Base-by-base conservation (phyloP, 2,113 vertebrate genomes). In the Parotia lawesii region DNA sequence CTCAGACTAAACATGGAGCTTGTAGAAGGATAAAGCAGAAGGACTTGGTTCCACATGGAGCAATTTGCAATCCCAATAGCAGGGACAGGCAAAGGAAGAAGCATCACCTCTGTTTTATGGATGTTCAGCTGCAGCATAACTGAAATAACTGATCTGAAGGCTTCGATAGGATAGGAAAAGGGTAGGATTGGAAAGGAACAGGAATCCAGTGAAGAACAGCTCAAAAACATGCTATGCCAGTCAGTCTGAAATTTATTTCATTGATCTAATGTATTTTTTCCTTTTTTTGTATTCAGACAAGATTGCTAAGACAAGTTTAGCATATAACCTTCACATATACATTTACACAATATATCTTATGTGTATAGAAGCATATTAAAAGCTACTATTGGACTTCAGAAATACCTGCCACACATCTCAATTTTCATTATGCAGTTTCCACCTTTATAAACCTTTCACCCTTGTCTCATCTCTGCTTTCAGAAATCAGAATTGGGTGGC, bases 1-100 rank as follows among this genome's bases (percentile, higher is more conserved):
- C 20, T 58, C 3, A 3, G 22, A 66, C 27, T 71, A 37, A 85
- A 81, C 28, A 58, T 1, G 0, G 0, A 71, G 23, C 10, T 45
- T 84, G n/a, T 20, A 72, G 50, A 65, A 65, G 31, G 23, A 62
- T 33, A 27, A 76, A 84, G 33, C 35, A 76, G 45, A 16, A 73
- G 16, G 15, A 57, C 24, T 16, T 56, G 60, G 13, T 64, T 51
- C 23, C 27, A 27, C 28, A 18, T 33, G 31, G 19, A 73, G n/a
- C 35, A 74, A 24, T 13, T 65, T 80, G 6, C 19, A 84, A 40
- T 65, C n/a, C 23, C 25, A 40, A 16, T 4, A 86, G 9, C 38
- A 72, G 54, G 40, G 24, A 48, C 48, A 85, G 45, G 42, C 17
- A 78, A 37, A 78, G 38, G 28, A 77, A 54, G 57, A 50, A 71